phyloP scores from a whole-genome alignment of 2,888 invertebrate genomes.

The Cylloceria caligata region DNA sequence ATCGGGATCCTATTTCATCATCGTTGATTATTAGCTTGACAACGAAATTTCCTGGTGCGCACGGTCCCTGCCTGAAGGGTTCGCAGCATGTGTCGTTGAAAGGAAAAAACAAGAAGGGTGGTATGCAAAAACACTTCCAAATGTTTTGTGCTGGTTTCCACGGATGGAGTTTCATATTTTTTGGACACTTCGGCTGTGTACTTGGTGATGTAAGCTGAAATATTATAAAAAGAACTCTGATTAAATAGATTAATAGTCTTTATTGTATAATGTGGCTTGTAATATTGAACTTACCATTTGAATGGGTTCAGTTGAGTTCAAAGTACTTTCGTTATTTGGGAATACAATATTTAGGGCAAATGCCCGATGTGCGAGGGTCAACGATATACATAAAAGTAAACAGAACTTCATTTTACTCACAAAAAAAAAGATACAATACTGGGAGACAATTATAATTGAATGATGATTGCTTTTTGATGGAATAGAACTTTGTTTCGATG shows the following conservation, averaged over 20 bases:
- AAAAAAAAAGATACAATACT: not conserved
- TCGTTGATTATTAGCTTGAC: constrained; percentile 58
- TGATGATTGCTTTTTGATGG: not conserved
- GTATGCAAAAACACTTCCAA: constrained; percentile 87
- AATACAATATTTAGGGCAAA: constrained; percentile 75
- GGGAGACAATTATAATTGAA: not conserved
- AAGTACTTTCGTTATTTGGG: constrained; percentile 72
- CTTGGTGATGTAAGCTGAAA: constrained; percentile 73
- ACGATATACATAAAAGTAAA: constrained; percentile 17
- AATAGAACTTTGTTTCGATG: not conserved
- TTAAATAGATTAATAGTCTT: not conserved
- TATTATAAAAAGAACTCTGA: not conserved
- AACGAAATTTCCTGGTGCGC: constrained; percentile 85
- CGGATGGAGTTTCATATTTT: constrained; percentile 89
- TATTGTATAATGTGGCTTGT: not conserved
- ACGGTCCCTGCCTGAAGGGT: constrained; percentile 89
- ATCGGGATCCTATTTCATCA: constrained; percentile 86
- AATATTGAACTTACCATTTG: constrained; percentile 63
- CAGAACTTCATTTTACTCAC: not conserved
- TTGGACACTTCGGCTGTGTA: constrained; percentile 86
- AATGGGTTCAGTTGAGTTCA: constrained; percentile 70
- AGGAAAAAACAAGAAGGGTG: constrained; percentile 87
- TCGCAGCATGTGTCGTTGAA: constrained; percentile 87
- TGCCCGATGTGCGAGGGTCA: constrained; percentile 45
- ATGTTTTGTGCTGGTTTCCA: constrained; percentile 86